These are phyloP conservation scores for Ichneumoninae sp. DNA, from an alignment of 2,888 invertebrate genomes.

Conservation along the genomic window DNA sequence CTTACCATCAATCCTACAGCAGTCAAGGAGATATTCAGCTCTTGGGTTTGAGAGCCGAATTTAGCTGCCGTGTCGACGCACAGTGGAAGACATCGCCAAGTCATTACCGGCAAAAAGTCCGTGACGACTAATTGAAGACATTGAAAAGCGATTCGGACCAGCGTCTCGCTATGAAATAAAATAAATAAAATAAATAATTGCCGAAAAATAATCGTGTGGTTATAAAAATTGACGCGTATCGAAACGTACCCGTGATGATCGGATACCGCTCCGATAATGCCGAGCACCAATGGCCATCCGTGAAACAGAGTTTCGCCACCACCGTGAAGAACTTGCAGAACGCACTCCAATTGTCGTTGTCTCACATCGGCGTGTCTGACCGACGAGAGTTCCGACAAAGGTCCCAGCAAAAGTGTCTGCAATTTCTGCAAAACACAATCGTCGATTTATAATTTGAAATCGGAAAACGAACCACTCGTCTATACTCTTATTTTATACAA, in stretches of 20 bases:
- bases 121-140: constrained; percentile 98
- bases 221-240: background rate
- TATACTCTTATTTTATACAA: background rate
- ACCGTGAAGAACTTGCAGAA: constrained; percentile 95
- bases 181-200: constrained; percentile 64
- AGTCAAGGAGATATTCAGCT: constrained; percentile 98
- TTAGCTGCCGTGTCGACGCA: constrained; percentile 97
- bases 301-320: constrained; percentile 96
- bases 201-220: background rate
- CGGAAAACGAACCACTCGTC: background rate
- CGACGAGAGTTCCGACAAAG: constrained; percentile 95
- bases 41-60: constrained; percentile 98
- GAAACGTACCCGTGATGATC: constrained; percentile 93
- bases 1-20: constrained; percentile 97
- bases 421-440: constrained; percentile 86
- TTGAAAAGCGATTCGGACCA: constrained; percentile 97
- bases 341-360: constrained; percentile 97
- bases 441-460: background rate
- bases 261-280: constrained; percentile 97
- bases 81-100: constrained; percentile 95
- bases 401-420: constrained; percentile 94
- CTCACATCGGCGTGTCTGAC: constrained; percentile 97
- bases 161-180: constrained; percentile 88
- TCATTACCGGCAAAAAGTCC: constrained; percentile 96
- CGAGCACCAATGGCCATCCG: constrained; percentile 97